A percentile compares a stretch with the other conserved stretches of the same genome.
Conservation (phyloP, 1,140 invertebrate genomes). For the Conus ventricosus region DNA sequence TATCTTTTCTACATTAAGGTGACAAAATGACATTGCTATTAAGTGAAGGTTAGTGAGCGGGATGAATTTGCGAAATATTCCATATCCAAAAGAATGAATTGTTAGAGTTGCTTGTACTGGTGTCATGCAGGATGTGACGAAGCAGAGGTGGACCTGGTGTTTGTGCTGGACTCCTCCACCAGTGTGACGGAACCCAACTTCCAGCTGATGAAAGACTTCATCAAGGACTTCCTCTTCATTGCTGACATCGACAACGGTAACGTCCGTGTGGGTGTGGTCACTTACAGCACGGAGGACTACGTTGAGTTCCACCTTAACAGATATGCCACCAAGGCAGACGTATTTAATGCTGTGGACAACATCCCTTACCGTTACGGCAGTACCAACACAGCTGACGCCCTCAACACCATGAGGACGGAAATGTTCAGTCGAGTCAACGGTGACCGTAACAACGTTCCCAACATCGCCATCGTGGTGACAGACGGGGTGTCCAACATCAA, state of each 20-base stretch:
- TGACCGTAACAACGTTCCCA: constrained; percentile 51
- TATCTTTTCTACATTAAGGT: no score
- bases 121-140: constrained; percentile 45
- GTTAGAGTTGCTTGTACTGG: no score
- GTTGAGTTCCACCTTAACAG: constrained; percentile 50
- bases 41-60: no score
- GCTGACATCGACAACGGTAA: constrained; percentile 52
- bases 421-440: constrained; percentile 54
- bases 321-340: constrained; percentile 34
- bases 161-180: constrained; percentile 58
- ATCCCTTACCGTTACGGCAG: constrained; percentile 53
- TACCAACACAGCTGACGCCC: constrained; percentile 51
- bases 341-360: constrained; percentile 53
- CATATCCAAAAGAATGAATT: no score
- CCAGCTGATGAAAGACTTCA: constrained; percentile 51
- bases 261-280: constrained; percentile 50
- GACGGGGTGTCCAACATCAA: constrained; percentile 64
- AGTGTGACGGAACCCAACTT: constrained; percentile 53
- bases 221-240: constrained; percentile 50
- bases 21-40: no score
- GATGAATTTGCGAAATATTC: no score
- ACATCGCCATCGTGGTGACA: constrained; percentile 57
- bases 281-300: constrained; percentile 49
- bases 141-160: constrained; percentile 59
- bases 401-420: constrained; percentile 41